Conservation (phyloP, 2,888 invertebrate species). For the Drosophila koepferae region DNA sequence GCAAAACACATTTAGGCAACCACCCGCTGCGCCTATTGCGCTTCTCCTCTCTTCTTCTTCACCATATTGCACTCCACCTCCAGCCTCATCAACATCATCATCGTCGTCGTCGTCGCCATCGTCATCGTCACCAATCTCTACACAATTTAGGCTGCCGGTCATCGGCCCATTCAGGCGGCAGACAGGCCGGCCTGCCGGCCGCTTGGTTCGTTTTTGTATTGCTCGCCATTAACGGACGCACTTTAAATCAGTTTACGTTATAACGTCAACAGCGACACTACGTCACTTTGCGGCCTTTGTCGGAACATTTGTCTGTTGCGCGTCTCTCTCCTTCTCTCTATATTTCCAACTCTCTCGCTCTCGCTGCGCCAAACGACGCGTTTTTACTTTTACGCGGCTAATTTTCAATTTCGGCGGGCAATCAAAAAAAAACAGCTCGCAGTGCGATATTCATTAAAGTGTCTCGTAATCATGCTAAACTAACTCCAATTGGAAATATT, state of each 20-base stretch:
- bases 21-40: constrained; percentile 12
- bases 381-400: constrained; percentile 53
- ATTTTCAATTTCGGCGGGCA: constrained; percentile 39
- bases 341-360: background rate
- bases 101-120: background rate
- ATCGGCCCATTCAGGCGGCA: constrained; percentile 41
- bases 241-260: constrained; percentile 78
- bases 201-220: constrained; percentile 34
- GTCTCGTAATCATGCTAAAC: background rate
- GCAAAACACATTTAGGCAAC: constrained; percentile 54
- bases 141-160: constrained; percentile 65
- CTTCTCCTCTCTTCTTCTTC: background rate
- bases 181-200: constrained; percentile 46
- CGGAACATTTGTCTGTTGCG: constrained; percentile 17
- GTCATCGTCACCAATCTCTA: constrained; percentile 72
- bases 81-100: constrained; percentile 7
- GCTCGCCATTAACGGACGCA: constrained; percentile 59
- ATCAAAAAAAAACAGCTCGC: constrained; percentile 9
- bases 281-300: constrained; percentile 45
- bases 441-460: constrained; percentile 4
- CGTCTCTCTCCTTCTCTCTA: constrained; percentile 5
- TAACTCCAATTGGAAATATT: background rate
- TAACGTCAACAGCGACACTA: constrained; percentile 72
- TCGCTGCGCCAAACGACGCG: constrained; percentile 19
- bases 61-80: background rate